Evolutionary conservation across 2,888 invertebrate species (phyloP).

Genomic region (Encarsia formosa): DNA sequence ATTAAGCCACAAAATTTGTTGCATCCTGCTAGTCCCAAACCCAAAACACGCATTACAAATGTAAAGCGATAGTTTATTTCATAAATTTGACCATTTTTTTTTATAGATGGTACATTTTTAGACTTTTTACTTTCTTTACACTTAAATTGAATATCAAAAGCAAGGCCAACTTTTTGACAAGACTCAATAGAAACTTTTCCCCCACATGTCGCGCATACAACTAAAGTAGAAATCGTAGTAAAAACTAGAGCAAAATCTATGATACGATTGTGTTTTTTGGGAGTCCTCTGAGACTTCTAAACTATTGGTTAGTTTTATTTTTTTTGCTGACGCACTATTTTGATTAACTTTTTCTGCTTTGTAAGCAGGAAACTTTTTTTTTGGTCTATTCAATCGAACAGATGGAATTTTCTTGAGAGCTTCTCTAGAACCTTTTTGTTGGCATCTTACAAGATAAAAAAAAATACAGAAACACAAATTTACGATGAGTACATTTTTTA

Average conservation of each 20-base stretch:
- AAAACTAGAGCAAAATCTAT: conserved; percentile 30
- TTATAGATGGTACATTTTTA: conserved; percentile 13
- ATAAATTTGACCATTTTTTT: conserved; percentile 4
- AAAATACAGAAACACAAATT: too few relatives aligned
- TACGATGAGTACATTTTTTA: too few relatives aligned
- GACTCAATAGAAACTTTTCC: conserved; percentile 10
- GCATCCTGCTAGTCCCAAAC: conserved; percentile 19
- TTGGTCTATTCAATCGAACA: too few relatives aligned
- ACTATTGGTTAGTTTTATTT: conserved; percentile 20
- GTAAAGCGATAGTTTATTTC: conserved; percentile 17
- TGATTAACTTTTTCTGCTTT: too few relatives aligned
- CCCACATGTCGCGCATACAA: conserved; percentile 16
- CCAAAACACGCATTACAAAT: conserved; percentile 22
- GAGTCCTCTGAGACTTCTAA: conserved; percentile 23
- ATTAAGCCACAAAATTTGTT: conserved; percentile 11
- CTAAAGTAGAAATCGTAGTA: conserved; percentile 25
- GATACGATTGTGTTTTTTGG: conserved; percentile 26
- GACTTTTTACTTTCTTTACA: too few relatives aligned
- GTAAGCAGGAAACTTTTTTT: too few relatives aligned
- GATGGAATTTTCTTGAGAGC: too few relatives aligned
- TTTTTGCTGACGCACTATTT: conserved; percentile 27
- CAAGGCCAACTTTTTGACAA: conserved; percentile 6
- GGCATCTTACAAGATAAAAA: too few relatives aligned
- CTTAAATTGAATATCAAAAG: conserved; percentile 1
- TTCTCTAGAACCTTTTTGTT: too few relatives aligned